A percentile compares a stretch with the other conserved stretches of the same genome.
phyloP scores from a whole-genome alignment of 2,113 vertebrate species.

The Epinephelus moara region DNA sequence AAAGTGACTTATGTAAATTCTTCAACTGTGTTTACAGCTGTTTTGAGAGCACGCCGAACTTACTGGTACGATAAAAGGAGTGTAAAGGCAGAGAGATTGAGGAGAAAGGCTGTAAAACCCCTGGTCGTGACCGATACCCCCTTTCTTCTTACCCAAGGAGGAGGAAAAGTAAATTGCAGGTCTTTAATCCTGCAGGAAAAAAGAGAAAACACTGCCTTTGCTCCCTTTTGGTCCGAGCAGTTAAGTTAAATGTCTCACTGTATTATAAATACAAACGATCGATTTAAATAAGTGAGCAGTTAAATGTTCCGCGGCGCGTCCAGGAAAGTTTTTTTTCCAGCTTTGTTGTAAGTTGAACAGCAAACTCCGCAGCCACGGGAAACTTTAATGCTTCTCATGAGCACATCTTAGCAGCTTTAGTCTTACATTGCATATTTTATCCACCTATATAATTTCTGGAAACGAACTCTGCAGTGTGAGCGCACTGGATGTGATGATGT shows the following conservation, averaged over 20 bases:
- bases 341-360: not conserved
- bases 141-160: constrained; percentile 16
- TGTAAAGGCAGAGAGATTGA: constrained; percentile 8
- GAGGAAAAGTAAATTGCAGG: constrained; percentile 37
- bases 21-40: constrained; percentile 25
- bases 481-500: not conserved
- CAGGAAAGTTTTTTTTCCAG: not conserved
- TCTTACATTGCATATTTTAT: not conserved
- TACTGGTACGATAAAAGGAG: constrained; percentile 25
- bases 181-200: constrained; percentile 12
- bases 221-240: constrained; percentile 3
- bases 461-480: not conserved
- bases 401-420: rapidly evolving
- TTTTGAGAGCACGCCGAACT: constrained; percentile 26
- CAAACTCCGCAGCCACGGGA: not conserved
- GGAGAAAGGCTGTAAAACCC: constrained; percentile 32
- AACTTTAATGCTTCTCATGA: too few relatives aligned
- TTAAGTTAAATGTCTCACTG: constrained; percentile 13
- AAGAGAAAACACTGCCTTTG: not conserved
- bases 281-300: not conserved
- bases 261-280: constrained; percentile 10
- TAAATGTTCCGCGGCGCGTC: not conserved
- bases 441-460: not conserved
- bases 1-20: not conserved
- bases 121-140: constrained; percentile 34